Evolutionary conservation across 2,888 invertebrate species (phyloP).

Genomic region (Scaptomyza caliginosa): DNA sequence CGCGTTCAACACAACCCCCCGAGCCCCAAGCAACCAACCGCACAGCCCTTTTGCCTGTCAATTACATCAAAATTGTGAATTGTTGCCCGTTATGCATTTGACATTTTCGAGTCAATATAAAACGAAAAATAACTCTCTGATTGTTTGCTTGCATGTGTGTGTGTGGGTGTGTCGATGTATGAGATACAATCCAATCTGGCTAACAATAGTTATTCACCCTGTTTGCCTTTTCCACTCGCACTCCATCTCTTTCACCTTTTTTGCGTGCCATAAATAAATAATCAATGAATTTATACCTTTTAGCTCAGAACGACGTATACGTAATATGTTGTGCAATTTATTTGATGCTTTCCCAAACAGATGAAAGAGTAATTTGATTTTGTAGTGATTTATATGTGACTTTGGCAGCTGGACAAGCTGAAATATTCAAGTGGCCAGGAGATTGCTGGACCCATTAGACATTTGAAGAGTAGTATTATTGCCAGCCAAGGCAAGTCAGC

Average conservation of each 20-base stretch:
- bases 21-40: slow-evolving; percentile 10
- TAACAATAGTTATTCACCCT: slow-evolving; percentile 66
- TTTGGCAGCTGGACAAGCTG: slow-evolving; percentile 42
- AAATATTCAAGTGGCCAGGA: slow-evolving; percentile 32
- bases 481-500: neutral
- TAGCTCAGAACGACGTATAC: slow-evolving; percentile 52
- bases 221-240: slow-evolving; percentile 25
- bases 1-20: too few relatives aligned
- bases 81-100: slow-evolving; percentile 76
- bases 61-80: slow-evolving; percentile 78
- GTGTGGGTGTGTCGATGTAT: neutral
- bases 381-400: slow-evolving; percentile 66
- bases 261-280: slow-evolving; percentile 76
- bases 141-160: neutral
- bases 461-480: neutral
- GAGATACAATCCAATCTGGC: slow-evolving; percentile 65
- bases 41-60: slow-evolving; percentile 64
- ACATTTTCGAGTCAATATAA: slow-evolving; percentile 79
- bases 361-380: slow-evolving; percentile 77
- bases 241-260: neutral
- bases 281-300: slow-evolving; percentile 70
- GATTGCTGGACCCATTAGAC: slow-evolving; percentile 21
- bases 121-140: slow-evolving; percentile 63
- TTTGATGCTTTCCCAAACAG: slow-evolving; percentile 51
- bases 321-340: slow-evolving; percentile 70